phyloP scores from a whole-genome alignment of 2,888 invertebrate genomes.

The Metallyticus violacea region DNA sequence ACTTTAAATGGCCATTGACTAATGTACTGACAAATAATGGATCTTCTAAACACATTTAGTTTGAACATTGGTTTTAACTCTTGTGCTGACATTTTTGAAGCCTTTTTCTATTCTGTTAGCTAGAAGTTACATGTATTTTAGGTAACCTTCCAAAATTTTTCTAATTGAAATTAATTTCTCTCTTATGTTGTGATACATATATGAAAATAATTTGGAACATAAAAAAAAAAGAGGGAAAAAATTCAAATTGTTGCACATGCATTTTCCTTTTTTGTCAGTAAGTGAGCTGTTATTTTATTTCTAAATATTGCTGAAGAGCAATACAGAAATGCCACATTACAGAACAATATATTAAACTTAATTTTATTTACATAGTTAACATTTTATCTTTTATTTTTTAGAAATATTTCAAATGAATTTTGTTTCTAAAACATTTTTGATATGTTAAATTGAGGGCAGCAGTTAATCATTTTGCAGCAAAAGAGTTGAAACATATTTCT shows the following conservation, averaged over 20 bases:
- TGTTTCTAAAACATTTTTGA: too few species aligned
- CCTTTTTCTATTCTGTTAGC: background rate
- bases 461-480: background rate
- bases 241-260: too few species aligned
- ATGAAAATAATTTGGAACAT: background rate
- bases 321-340: too few species aligned
- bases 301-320: too few species aligned
- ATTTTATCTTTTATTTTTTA: too few species aligned
- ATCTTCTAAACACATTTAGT: background rate
- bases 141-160: background rate
- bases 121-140: background rate
- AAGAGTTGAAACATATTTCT: background rate
- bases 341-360: too few species aligned
- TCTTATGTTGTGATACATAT: background rate
- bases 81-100: background rate
- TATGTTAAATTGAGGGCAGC: too few species aligned
- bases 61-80: background rate
- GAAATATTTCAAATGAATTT: too few species aligned
- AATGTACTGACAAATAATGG: background rate
- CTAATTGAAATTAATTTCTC: background rate
- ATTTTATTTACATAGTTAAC: too few species aligned
- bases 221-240: too few species aligned
- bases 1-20: background rate
- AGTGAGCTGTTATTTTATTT: too few species aligned
- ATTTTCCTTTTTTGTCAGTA: too few species aligned